These are phyloP conservation scores for Murina feae DNA, from an alignment of 2,113 vertebrate genomes.

Conservation along the genomic window DNA sequence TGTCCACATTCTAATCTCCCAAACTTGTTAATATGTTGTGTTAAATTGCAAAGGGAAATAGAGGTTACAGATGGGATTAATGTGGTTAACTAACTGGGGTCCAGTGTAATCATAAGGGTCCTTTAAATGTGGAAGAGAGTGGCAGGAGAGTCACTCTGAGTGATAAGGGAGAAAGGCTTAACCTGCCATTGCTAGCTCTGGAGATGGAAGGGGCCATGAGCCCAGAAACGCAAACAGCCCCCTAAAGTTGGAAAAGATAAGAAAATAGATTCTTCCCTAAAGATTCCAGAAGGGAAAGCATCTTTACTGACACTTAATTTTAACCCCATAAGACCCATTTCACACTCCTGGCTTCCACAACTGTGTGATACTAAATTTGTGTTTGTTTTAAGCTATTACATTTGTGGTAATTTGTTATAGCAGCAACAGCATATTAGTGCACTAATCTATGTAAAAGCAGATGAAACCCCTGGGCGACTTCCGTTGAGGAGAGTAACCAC, in stretches of 20 bases:
- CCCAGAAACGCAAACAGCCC: neutral
- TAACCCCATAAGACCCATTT: neutral
- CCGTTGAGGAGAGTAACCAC: neutral
- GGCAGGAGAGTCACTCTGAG: neutral
- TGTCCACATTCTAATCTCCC: neutral
- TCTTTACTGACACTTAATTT: neutral
- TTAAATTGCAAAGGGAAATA: neutral
- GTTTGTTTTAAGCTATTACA: neutral
- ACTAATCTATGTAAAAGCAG: neutral
- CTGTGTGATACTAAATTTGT: neutral
- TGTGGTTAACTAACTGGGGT: neutral
- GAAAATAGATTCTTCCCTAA: neutral
- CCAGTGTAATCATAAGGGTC: neutral
- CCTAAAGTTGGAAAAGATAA: neutral
- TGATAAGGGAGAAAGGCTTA: neutral
- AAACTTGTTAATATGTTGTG: neutral
- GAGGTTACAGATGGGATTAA: neutral
- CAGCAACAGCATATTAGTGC: neutral
- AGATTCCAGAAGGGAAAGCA: neutral
- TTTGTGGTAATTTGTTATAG: neutral
- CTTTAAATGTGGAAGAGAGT: neutral
- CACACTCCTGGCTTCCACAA: neutral
- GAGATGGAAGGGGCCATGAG: neutral
- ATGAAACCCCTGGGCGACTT: neutral
- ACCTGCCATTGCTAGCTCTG: neutral